Evolutionary conservation across 2,888 invertebrate species (phyloP).

Genomic region (Venusia cambrica): DNA sequence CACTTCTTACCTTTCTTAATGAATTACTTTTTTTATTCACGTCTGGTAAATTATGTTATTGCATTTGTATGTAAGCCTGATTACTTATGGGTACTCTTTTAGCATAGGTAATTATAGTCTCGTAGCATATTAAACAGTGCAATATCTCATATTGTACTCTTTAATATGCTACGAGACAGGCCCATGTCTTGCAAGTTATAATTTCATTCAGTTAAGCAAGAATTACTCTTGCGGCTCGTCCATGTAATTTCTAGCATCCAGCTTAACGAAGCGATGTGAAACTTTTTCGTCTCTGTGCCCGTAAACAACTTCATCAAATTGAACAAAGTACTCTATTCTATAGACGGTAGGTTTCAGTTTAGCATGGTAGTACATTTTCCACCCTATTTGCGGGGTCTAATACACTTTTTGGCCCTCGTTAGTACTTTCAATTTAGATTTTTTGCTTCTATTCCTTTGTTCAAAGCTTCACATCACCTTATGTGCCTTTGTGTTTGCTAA

Average conservation of each 20-base stretch:
- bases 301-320: slow-evolving; percentile 49
- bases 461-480: too few relatives aligned
- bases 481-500: too few relatives aligned
- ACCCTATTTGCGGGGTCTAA: slow-evolving; percentile 45
- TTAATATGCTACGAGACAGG: too few relatives aligned
- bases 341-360: slow-evolving; percentile 33
- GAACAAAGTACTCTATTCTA: slow-evolving; percentile 32
- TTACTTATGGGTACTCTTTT: too few relatives aligned
- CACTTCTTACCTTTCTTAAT: too few relatives aligned
- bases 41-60: too few relatives aligned
- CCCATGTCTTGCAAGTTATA: too few relatives aligned
- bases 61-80: too few relatives aligned
- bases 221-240: slow-evolving; percentile 27
- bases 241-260: slow-evolving; percentile 61
- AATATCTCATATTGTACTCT: too few relatives aligned
- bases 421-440: slow-evolving; percentile 41
- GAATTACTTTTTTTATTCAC: too few relatives aligned
- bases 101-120: too few relatives aligned
- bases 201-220: slow-evolving; percentile 3
- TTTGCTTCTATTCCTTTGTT: slow-evolving; percentile 31
- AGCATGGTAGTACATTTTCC: slow-evolving; percentile 27
- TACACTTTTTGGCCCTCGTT: slow-evolving; percentile 55
- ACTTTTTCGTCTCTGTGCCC: slow-evolving; percentile 61
- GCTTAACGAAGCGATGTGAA: slow-evolving; percentile 65
- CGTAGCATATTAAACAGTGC: too few relatives aligned